Evolutionary conservation across 2,888 invertebrate genomes (phyloP).

Genomic region (Tachystola acroxantha): DNA sequence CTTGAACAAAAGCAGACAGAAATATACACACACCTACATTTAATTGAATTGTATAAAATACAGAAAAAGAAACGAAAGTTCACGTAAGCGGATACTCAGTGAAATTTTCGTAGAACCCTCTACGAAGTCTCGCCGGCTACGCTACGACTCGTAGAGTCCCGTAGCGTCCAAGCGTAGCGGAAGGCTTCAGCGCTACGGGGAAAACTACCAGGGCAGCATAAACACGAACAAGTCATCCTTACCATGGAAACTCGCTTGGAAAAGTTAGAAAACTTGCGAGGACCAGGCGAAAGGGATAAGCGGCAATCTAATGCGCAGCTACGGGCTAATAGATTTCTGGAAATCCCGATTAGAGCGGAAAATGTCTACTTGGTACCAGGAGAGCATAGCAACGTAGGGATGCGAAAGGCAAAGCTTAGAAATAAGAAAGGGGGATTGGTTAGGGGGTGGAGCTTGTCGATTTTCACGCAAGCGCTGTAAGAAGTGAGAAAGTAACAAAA

Average conservation of each 20-base stretch:
- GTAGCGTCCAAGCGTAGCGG: conserved; percentile 21
- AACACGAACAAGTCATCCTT: conserved; percentile 6
- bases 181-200: conserved; percentile 36
- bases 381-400: conserved; percentile 27
- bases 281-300: conserved; percentile 31
- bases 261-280: conserved; percentile 21
- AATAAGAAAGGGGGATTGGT: conserved; percentile 32
- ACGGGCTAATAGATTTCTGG: conserved; percentile 56
- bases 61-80: too few species aligned
- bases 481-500: conserved; percentile 1
- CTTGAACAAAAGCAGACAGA: too few species aligned
- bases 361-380: conserved; percentile 72
- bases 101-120: not conserved
- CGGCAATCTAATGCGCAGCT: conserved; percentile 57
- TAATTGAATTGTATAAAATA: too few species aligned
- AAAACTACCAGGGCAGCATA: conserved; percentile 49
- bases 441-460: conserved; percentile 38
- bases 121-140: not conserved
- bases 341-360: conserved; percentile 78
- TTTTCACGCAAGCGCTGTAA: conserved; percentile 44
- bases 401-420: conserved; percentile 28
- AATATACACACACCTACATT: too few species aligned
- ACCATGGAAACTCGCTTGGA: conserved; percentile 21
- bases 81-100: too few species aligned
- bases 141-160: not conserved